Evolutionary conservation across 2,797 vertebrate species (phyloP), one percentile per base, ranked within the genome.

Genomic region (Peromyscus eremicus): DNA sequence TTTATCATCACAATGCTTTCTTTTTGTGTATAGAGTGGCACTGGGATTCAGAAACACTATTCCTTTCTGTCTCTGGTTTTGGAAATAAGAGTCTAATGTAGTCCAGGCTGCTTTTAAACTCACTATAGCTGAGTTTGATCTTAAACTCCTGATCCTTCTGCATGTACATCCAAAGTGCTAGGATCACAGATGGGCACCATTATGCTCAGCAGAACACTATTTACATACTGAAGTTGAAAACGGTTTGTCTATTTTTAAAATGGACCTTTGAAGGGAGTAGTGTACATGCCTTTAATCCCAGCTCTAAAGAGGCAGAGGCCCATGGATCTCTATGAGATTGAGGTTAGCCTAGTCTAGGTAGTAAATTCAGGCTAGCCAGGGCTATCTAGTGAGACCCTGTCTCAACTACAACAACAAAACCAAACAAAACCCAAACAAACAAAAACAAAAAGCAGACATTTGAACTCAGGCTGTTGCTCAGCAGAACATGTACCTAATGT

Each of bases 181-280:
- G 62, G 43, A 49, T 85, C 49, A 68, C 5, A 85, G 81, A 34
- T 21, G 19, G 16, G 14, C 16, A 37, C 27, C 60, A 64, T 17
- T 11, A 46, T 64, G 60, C 27, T 40, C 37, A 29, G 40, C 32
- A 43, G 14, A 92, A 57, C 23, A 89, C n/a, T 40, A 68, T 83
- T 96, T 88, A 88, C 57, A 87, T 77, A 82, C 76, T 43, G 13
- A 86, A 43, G 46, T 90, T 87, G 82, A 84, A 97, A 93, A 81
- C 34, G 19, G 62, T 77, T 46, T 37, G 46, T 70, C 64, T 85
- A 17, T 32, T 46, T 49, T 46, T 66, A 49, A 77, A 85, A 23
- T 5, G 7, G 14, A 27, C 55, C 34, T 81, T 82, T 82, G 55
- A 60, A 60, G n/a, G n/a, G 79, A 81, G 34, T 4, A 37, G 11